Evolutionary conservation across 2,888 invertebrate genomes (phyloP), one percentile per base, ranked within the genome.

Genomic region (Folsomia candida): DNA sequence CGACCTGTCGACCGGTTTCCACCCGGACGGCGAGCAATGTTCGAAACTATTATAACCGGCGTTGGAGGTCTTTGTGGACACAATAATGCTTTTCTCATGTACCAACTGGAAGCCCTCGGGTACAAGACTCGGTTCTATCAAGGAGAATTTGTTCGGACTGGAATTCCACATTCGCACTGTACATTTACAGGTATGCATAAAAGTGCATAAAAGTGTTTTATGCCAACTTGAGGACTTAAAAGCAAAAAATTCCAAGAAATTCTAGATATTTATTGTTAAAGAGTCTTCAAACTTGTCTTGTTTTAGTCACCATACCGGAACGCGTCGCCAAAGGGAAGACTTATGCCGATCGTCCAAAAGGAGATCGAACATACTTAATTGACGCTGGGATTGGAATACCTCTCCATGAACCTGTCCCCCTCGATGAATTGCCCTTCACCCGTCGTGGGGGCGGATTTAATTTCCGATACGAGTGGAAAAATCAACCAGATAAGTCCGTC

Each of bases 371-470:
- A 14, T 74, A 68, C 25, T 9, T 76, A 1, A 54, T 76, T 22
- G 76, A 76, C 66, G 74, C 71, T 2, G 76, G 76, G 1, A 62
- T 70, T 54, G 76, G 76, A 18, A n/a, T 76, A 25, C 76, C 76
- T 18, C 24, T 74, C 2, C 62, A 69, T 59, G 74, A 74, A 27
- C 76, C 76, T 1, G 59, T 76, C 28, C 59, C 51, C 27, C 14
- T 74, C 2, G 69, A 69, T 18, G 51, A 62, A 18, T 28, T 72
- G 9, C 76, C 74, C 0, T 70, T 57, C 24, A 3, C 26, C 6
- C 28, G 65, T 24, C 6, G 60, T 28, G 76, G 73, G 9, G 76
- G 70, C 20, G 76, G 76, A 2, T 60, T 72, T 1, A 28, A 65
- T 24, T 76, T 37, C 57, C 28, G 71, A 0, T 76, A 68, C 47